Evolutionary conservation across 1,140 invertebrate genomes (phyloP).

Genomic region (Drosophila ananassae): DNA sequence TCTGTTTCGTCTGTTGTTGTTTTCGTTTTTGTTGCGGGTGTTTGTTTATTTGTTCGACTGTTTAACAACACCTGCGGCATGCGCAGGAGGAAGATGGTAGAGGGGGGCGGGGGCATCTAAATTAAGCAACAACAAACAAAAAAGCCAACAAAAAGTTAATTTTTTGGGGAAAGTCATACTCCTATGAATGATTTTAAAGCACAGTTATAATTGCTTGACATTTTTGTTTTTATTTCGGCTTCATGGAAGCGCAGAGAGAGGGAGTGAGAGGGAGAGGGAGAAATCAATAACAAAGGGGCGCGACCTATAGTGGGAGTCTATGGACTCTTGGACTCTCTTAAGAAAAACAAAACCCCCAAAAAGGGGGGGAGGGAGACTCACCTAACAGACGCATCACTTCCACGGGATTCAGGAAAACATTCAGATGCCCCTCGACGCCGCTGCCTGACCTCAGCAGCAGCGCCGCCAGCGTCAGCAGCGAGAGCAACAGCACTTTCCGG

Average conservation of each 20-base stretch:
- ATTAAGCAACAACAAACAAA: slow-evolving; percentile 56
- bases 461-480: slow-evolving; percentile 50
- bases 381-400: slow-evolving; percentile 84
- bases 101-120: slow-evolving; percentile 49
- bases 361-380: slow-evolving; percentile 57
- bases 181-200: slow-evolving; percentile 41
- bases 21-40: slow-evolving; percentile 48
- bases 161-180: slow-evolving; percentile 45
- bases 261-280: slow-evolving; percentile 3
- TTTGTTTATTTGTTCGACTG: slow-evolving; percentile 79
- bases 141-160: not conserved
- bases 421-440: slow-evolving; percentile 74
- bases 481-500: slow-evolving; percentile 38
- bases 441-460: slow-evolving; percentile 50
- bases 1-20: slow-evolving; percentile 28
- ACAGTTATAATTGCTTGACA: slow-evolving; percentile 60
- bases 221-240: slow-evolving; percentile 38
- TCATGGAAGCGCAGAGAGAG: too few species aligned
- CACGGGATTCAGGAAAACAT: slow-evolving; percentile 84
- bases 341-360: not conserved
- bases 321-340: not conserved
- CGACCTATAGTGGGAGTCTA: not conserved
- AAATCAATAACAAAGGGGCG: slow-evolving; percentile 69
- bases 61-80: slow-evolving; percentile 79
- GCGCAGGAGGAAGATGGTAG: slow-evolving; percentile 19